phyloP scores from a whole-genome alignment of 2,113 vertebrate genomes.

The Sciurus niger region DNA sequence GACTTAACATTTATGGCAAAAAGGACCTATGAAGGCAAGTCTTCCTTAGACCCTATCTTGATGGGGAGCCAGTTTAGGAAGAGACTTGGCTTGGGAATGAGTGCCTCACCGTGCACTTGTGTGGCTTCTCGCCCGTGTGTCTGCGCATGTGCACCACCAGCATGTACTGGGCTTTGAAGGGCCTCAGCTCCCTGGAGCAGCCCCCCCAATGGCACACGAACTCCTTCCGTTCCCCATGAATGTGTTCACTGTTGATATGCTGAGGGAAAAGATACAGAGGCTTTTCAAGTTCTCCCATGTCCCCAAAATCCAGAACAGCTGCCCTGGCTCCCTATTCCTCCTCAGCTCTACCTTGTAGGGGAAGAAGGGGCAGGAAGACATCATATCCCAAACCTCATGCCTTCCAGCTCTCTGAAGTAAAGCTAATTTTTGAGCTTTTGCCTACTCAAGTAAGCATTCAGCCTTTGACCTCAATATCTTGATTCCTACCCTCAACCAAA shows the following conservation, averaged over 20 bases:
- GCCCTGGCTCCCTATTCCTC: background rate
- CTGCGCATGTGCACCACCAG: conserved; percentile 99
- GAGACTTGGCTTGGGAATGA: background rate
- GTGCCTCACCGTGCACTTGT: conserved; percentile 97
- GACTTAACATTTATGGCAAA: background rate
- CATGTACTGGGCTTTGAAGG: conserved; percentile 99
- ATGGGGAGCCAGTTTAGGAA: background rate
- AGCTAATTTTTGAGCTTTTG: background rate
- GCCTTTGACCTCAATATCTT: background rate
- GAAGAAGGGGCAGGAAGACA: background rate
- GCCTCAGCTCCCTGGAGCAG: conserved; percentile 96
- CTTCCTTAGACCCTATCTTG: background rate
- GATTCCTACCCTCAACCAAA: background rate
- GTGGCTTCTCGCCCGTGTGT: conserved; percentile 98
- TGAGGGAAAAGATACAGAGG: conserved; percentile 80
- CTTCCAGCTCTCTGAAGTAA: background rate
- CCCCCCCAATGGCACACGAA: conserved; percentile 99
- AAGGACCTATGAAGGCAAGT: background rate
- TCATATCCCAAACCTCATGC: background rate
- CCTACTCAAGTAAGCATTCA: background rate
- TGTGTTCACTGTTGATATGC: conserved; percentile 99
- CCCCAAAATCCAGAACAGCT: background rate
- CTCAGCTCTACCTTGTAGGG: background rate
- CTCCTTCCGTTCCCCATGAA: conserved; percentile 99
- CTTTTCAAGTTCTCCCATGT: background rate